A percentile compares a stretch with the other conserved stretches of the same genome.
phyloP scores from a whole-genome alignment of 1,140 invertebrate genomes.

The Drosophila rhopaloa region DNA sequence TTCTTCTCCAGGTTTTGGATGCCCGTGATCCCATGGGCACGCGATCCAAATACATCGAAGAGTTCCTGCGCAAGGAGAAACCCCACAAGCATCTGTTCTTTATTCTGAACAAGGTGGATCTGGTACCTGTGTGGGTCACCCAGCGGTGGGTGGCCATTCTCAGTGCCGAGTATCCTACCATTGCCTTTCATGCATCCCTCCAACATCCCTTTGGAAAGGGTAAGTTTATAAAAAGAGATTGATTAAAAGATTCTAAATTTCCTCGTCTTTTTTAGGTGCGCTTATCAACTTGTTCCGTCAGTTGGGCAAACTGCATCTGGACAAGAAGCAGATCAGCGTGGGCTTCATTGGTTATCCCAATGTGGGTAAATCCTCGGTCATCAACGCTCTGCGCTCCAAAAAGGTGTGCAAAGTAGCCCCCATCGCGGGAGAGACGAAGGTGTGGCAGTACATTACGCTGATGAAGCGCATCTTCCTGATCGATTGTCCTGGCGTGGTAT shows the following conservation, averaged over 20 bases:
- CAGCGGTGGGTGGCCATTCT: conserved; percentile 97
- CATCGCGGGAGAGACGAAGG: conserved; percentile 99
- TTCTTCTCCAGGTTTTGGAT: conserved; percentile 97
- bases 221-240: conserved; percentile 20
- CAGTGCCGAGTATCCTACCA: conserved; percentile 97
- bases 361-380: conserved; percentile 99
- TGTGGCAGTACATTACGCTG: conserved; percentile 99
- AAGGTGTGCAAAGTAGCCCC: conserved; percentile 99
- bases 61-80: conserved; percentile 95
- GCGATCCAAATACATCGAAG: conserved; percentile 96
- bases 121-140: conserved; percentile 99
- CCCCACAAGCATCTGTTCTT: conserved; percentile 98
- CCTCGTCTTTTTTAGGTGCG: conserved; percentile 86
- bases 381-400: conserved; percentile 97
- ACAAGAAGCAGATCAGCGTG: conserved; percentile 99
- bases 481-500: conserved; percentile 99
- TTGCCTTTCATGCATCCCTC: conserved; percentile 99
- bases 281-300: conserved; percentile 98
- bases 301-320: conserved; percentile 97
- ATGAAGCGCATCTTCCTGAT: conserved; percentile 99
- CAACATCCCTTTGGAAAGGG: conserved; percentile 99
- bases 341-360: conserved; percentile 99
- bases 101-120: conserved; percentile 97
- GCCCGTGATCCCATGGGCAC: conserved; percentile 98
- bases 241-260: neutral